A percentile compares a stretch with the other conserved stretches of the same genome.
These are phyloP conservation scores for Adineta ricciae DNA, from an alignment of 2,888 invertebrate species.

Conservation along the genomic window DNA sequence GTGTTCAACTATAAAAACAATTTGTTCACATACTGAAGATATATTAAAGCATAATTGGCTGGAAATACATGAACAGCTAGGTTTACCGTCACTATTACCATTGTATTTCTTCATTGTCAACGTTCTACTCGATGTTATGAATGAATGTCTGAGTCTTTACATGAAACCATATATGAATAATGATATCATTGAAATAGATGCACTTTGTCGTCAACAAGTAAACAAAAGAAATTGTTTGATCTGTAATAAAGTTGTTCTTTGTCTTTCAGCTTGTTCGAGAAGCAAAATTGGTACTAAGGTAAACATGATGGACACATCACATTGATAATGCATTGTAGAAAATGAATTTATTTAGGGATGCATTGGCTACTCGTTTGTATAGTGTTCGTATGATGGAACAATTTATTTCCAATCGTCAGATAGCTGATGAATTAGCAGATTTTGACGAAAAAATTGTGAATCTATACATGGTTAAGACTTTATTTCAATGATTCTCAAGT, in stretches of 20 bases:
- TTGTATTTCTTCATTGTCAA: slow-evolving; percentile 1
- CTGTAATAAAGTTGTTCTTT: background rate
- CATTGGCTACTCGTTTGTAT: background rate
- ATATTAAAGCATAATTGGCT: slow-evolving; percentile 1
- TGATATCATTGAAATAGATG: background rate
- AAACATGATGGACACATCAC: no score
- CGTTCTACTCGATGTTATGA: slow-evolving; percentile 19
- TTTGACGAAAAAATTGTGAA: background rate
- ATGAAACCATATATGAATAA: background rate
- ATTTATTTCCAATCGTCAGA: background rate
- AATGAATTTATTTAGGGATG: background rate
- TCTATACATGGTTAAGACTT: background rate
- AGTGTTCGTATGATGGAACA: slow-evolving; percentile 16
- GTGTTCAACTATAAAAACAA: background rate
- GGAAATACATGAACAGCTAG: slow-evolving; percentile 6
- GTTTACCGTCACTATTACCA: slow-evolving; percentile 1
- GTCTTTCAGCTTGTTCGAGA: background rate
- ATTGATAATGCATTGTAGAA: no score
- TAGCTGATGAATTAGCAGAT: background rate
- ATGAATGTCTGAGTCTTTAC: background rate
- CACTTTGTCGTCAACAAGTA: slow-evolving; percentile 19
- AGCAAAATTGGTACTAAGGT: slow-evolving; percentile 3
- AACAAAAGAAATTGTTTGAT: background rate
- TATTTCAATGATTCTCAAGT: background rate
- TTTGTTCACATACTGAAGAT: background rate